Evolutionary conservation across 23 tunicate genomes (phyloP).

Genomic region (Aplidium turbinatum): DNA sequence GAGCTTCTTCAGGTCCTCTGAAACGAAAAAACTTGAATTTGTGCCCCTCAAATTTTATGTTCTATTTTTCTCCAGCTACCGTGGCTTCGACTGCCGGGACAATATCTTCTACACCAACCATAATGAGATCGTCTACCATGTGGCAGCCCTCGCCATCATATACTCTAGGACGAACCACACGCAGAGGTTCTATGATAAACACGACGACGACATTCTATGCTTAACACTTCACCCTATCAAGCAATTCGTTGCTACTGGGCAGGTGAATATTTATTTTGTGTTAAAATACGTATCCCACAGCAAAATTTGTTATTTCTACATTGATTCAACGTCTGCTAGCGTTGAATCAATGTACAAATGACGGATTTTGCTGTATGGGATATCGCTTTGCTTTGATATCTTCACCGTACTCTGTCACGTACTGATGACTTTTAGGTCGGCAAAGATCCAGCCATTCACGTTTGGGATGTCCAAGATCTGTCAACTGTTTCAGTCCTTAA

Average conservation of each 20-base stretch:
- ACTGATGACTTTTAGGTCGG: slow-evolving; percentile 77
- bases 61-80: slow-evolving; percentile 51
- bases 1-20: too few species aligned
- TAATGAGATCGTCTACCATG: slow-evolving; percentile 85
- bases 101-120: slow-evolving; percentile 82
- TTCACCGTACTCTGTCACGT: too few species aligned
- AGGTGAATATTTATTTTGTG: too few species aligned
- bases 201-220: slow-evolving; percentile 94
- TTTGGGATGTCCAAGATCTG: slow-evolving; percentile 73
- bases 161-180: slow-evolving; percentile 37
- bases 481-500: slow-evolving; percentile 72
- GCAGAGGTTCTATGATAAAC: slow-evolving; percentile 88
- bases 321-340: too few species aligned
- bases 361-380: too few species aligned
- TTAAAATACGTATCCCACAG: too few species aligned
- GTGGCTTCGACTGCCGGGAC: slow-evolving; percentile 98
- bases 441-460: slow-evolving; percentile 75
- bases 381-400: too few species aligned
- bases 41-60: not conserved
- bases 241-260: slow-evolving; percentile 91
- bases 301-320: too few species aligned
- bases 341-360: too few species aligned
- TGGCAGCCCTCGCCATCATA: slow-evolving; percentile 88
- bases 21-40: not conserved
- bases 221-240: slow-evolving; percentile 83